Conservation (phyloP, 1,140 invertebrate genomes). For the Charaxes varanes region DNA sequence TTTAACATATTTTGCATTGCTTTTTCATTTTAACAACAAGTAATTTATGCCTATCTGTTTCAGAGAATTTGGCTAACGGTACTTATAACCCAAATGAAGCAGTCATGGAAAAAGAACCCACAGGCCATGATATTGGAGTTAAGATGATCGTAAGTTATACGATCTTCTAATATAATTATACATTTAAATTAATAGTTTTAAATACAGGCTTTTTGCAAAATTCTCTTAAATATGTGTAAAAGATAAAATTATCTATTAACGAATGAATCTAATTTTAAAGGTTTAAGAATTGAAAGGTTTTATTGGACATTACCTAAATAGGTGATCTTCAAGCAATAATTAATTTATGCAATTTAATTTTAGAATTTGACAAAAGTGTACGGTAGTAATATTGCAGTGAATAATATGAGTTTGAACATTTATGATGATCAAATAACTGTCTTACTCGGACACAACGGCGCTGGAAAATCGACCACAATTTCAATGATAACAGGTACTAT, state of each 20-base stretch:
- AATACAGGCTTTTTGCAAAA: too few species aligned
- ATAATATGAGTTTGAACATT: slow-evolving; percentile 82
- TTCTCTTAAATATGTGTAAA: too few species aligned
- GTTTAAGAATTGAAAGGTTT: too few species aligned
- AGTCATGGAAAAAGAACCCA: slow-evolving; percentile 46
- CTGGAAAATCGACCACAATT: slow-evolving; percentile 78
- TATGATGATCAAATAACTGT: slow-evolving; percentile 80
- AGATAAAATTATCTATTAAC: too few species aligned
- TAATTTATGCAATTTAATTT: slow-evolving; percentile 20
- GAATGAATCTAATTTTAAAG: too few species aligned
- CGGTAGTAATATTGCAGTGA: slow-evolving; percentile 76
- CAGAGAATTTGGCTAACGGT: too few species aligned
- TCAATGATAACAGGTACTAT: slow-evolving; percentile 86
- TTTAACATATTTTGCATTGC: too few species aligned
- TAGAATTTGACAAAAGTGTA: slow-evolving; percentile 72
- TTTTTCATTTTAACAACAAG: too few species aligned
- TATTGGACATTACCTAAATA: neutral
- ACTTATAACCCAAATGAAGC: slow-evolving; percentile 16
- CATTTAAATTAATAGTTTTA: too few species aligned
- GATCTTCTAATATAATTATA: too few species aligned
- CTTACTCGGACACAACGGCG: slow-evolving; percentile 82
- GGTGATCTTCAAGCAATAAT: neutral
- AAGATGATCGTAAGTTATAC: slow-evolving; percentile 52
- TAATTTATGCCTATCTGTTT: too few species aligned
- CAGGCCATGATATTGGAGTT: slow-evolving; percentile 34